Conservation (phyloP, 1,140 invertebrate genomes). For the Marisa cornuarietis region DNA sequence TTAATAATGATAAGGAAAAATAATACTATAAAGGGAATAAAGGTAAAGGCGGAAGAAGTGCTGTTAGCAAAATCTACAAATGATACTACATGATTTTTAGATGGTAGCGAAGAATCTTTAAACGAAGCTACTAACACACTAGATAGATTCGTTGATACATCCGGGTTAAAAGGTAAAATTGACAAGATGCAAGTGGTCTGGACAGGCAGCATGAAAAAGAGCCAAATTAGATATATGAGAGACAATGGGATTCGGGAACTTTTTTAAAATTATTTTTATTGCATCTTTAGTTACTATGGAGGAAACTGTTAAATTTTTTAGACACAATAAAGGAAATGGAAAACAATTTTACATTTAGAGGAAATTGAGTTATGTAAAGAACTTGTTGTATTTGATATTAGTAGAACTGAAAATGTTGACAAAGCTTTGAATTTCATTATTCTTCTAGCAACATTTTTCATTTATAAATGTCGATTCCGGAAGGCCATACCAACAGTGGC, state of each 20-base stretch:
- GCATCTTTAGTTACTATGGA: slow-evolving; percentile 1
- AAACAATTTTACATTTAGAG: background rate
- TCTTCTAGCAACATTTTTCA: background rate
- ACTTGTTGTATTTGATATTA: background rate
- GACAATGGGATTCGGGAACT: too few relatives aligned
- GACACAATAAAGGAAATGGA: background rate
- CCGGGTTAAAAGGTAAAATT: slow-evolving; percentile 21
- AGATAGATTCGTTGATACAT: background rate
- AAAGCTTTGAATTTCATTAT: too few relatives aligned
- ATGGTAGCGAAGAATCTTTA: slow-evolving; percentile 23
- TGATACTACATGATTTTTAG: slow-evolving; percentile 20
- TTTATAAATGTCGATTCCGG: background rate
- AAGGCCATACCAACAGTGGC: background rate
- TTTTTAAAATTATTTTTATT: too few relatives aligned
- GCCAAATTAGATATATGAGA: background rate
- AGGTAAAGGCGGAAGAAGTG: slow-evolving; percentile 1
- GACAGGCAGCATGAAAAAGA: slow-evolving; percentile 12
- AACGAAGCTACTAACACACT: slow-evolving; percentile 8
- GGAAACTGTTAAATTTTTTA: background rate
- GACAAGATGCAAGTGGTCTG: slow-evolving; percentile 25
- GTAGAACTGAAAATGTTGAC: too few relatives aligned
- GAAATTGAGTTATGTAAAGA: background rate
- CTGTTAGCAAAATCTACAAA: slow-evolving; percentile 25
- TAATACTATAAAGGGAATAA: slow-evolving; percentile 26
- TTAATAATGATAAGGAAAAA: slow-evolving; percentile 10